Evolutionary conservation across 2,888 invertebrate genomes (phyloP), one percentile per base, ranked within the genome.

Genomic region (Deilephila porcellus): DNA sequence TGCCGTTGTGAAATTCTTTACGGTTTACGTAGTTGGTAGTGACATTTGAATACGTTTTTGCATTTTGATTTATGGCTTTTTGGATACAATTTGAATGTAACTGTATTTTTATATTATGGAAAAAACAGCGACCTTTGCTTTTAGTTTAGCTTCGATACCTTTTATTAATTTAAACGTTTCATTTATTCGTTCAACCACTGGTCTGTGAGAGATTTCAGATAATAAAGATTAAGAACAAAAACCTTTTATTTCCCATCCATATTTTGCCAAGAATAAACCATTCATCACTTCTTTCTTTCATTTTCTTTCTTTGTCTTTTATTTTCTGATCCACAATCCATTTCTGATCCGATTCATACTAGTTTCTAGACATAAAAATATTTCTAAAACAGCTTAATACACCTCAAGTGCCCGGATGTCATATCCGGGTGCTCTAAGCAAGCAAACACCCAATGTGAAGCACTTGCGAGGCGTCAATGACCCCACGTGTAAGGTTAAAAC

Each of bases 401-500:
- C 45, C 45, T 56, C 56, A 56, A 56, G 56, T 56, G 56, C n/a
- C 56, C 56, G 56, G 56, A 56, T n/a, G n/a, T 56, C 56, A 56
- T n/a, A 56, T 56, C 56, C 56, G 56, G 56, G 56, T 56, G 56
- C n/a, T 56, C 56, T 4, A 56, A n/a, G 56, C 56, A 19, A 25
- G 17, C 25, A 67, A 67, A 67, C 20, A 25, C 45, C 52, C 19
- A 25, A 25, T 52, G 78, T 79, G 76, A 37, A 82, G 82, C 78
- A 77, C 76, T 78, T 78, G 79, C 73, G 74, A 76, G 77, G 76
- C 90, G 92, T 92, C 93, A 93, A 90, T 89, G 93, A 93, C 90
- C 93, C 85, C 91, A 88, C 89, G 90, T 89, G 88, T 90, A 89
- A 91, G 88, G 90, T 91, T 92, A 89, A 88, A 80, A 86, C 85